These are phyloP conservation scores for Champsocephalus esox DNA, from an alignment of 2,797 vertebrate species.

Conservation along the genomic window DNA sequence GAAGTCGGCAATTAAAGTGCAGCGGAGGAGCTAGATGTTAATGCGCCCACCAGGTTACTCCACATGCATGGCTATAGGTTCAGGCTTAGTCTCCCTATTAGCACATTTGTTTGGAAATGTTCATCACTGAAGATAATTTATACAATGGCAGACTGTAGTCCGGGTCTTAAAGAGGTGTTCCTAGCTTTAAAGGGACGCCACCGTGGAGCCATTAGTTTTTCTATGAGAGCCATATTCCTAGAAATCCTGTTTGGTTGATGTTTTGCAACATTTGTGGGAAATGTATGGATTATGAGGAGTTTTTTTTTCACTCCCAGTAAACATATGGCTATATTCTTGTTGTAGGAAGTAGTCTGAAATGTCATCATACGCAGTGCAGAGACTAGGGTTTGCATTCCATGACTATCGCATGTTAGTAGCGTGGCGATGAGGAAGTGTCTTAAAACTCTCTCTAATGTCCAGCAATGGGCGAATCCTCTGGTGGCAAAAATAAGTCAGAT, in stretches of 20 bases:
- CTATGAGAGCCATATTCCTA: neutral
- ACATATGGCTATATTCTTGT: neutral
- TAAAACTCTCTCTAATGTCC: neutral
- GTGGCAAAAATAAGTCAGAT: neutral
- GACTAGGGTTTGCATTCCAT: neutral
- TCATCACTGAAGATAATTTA: neutral
- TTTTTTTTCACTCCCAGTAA: neutral
- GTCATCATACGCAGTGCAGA: neutral
- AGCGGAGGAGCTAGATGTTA: slow-evolving; percentile 21
- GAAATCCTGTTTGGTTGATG: neutral
- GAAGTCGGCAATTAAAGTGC: slow-evolving; percentile 33
- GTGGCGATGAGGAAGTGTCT: neutral
- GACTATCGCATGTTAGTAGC: too few species aligned
- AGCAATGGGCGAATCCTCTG: neutral
- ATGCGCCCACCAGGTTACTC: slow-evolving; percentile 31
- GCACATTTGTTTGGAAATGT: neutral
- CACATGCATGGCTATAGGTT: neutral
- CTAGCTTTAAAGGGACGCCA: neutral
- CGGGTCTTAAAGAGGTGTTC: neutral
- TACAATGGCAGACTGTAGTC: neutral
- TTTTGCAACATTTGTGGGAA: neutral
- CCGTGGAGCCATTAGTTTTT: neutral
- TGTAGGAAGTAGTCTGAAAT: neutral
- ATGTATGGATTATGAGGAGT: too few species aligned
- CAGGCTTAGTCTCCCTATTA: neutral